phyloP scores from a whole-genome alignment of 1,140 invertebrate species.

The Procambarus virginalis region DNA sequence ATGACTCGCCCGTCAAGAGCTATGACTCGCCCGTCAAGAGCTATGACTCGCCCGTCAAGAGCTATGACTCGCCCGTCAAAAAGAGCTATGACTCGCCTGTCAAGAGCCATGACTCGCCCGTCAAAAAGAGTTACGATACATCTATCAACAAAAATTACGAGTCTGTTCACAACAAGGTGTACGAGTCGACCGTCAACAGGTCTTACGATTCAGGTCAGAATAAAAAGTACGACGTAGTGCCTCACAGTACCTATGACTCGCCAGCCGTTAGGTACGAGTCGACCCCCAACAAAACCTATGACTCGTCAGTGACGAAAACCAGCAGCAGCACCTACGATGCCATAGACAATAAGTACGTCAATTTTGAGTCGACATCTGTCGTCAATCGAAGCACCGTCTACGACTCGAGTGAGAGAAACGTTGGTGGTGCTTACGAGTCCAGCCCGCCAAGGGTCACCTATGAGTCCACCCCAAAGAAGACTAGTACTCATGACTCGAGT shows the following conservation, averaged over 20 bases:
- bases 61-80: conserved; percentile 19
- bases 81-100: conserved; percentile 29
- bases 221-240: conserved; percentile 17
- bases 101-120: conserved; percentile 16
- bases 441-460: conserved; percentile 28
- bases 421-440: conserved; percentile 27
- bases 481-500: conserved; percentile 28
- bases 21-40: conserved; percentile 28
- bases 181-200: conserved; percentile 21
- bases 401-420: conserved; percentile 32
- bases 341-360: conserved; percentile 51
- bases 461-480: conserved; percentile 43
- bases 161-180: conserved; percentile 30
- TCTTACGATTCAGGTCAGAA: not conserved
- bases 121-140: conserved; percentile 22
- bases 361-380: conserved; percentile 37
- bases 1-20: conserved; percentile 18
- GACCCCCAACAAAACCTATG: not conserved
- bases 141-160: conserved; percentile 1
- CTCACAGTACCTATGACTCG: conserved; percentile 23
- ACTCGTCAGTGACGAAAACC: conserved; percentile 27
- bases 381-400: conserved; percentile 51
- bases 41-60: conserved; percentile 1
- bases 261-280: conserved; percentile 1
- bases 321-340: conserved; percentile 44